Conservation (phyloP, 2,888 invertebrate species). For the Machimus atricapillus region DNA sequence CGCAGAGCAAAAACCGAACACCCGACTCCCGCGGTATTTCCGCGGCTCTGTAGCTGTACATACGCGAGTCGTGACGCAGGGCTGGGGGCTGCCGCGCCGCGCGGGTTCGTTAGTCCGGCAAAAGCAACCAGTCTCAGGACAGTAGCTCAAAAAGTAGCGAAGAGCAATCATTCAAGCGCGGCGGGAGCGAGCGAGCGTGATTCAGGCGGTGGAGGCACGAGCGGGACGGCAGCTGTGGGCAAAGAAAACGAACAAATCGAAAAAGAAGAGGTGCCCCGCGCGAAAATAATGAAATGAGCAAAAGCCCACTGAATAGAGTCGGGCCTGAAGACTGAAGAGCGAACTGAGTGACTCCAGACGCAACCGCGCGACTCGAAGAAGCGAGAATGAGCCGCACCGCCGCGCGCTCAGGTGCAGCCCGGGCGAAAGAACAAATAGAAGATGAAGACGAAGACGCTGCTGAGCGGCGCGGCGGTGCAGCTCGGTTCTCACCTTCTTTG, state of each 20-base stretch:
- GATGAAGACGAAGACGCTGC: not conserved
- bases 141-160: conserved; percentile 35
- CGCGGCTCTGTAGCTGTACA: not conserved
- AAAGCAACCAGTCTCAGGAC: conserved; percentile 35
- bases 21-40: not conserved
- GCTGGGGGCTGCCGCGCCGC: not conserved
- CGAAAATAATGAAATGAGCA: conserved; percentile 33
- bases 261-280: not conserved
- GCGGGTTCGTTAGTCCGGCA: not conserved
- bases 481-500: not conserved
- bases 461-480: not conserved
- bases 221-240: not conserved
- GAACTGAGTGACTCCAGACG: conserved; percentile 9
- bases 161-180: conserved; percentile 16
- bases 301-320: conserved; percentile 21
- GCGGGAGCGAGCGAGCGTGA: not conserved
- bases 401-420: not conserved
- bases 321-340: conserved; percentile 17
- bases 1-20: not conserved
- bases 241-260: not conserved
- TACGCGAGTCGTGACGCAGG: not conserved
- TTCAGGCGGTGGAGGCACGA: not conserved
- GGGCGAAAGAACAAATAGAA: conserved; percentile 8
- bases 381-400: not conserved
- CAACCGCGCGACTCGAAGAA: not conserved